Conservation (phyloP, 2,797 vertebrate species). For the Parauchenoglanis ngamensis region DNA sequence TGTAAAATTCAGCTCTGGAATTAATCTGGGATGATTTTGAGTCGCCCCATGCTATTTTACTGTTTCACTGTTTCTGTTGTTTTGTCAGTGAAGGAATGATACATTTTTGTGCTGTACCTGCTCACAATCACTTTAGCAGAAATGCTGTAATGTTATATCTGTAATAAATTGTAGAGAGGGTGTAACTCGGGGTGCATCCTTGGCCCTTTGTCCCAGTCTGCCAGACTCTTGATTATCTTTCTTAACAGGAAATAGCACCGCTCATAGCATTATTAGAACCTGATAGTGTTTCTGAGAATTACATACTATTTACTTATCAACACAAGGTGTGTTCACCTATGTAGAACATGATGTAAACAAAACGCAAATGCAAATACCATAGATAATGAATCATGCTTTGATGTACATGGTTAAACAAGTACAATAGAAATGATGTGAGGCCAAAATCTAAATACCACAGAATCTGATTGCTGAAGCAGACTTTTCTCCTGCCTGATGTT, state of each 20-base stretch:
- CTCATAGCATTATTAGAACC: slow-evolving; percentile 1
- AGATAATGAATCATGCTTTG: slow-evolving; percentile 42
- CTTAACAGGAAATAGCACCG: not conserved
- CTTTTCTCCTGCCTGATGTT: not conserved
- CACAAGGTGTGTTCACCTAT: not conserved
- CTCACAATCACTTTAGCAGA: slow-evolving; percentile 75
- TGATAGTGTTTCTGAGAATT: not conserved
- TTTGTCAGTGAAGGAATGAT: slow-evolving; percentile 68
- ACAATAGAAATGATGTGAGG: slow-evolving; percentile 42
- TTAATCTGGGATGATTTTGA: slow-evolving; percentile 69
- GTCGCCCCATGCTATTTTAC: slow-evolving; percentile 66
- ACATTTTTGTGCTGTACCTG: slow-evolving; percentile 69
- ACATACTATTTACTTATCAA: not conserved
- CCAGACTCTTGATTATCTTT: slow-evolving; percentile 19
- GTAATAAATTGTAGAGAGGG: slow-evolving; percentile 68
- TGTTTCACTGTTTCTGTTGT: slow-evolving; percentile 65
- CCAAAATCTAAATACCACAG: slow-evolving; percentile 3
- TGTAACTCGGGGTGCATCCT: slow-evolving; percentile 44
- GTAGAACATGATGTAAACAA: not conserved
- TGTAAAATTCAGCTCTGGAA: slow-evolving; percentile 72
- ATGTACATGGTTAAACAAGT: slow-evolving; percentile 43
- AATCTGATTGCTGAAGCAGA: slow-evolving; percentile 38
- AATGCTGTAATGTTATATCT: slow-evolving; percentile 68
- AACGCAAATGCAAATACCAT: not conserved
- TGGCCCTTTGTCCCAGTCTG: not conserved